Conservation (phyloP, 2,797 vertebrate species). For the Taenioides sp. region DNA sequence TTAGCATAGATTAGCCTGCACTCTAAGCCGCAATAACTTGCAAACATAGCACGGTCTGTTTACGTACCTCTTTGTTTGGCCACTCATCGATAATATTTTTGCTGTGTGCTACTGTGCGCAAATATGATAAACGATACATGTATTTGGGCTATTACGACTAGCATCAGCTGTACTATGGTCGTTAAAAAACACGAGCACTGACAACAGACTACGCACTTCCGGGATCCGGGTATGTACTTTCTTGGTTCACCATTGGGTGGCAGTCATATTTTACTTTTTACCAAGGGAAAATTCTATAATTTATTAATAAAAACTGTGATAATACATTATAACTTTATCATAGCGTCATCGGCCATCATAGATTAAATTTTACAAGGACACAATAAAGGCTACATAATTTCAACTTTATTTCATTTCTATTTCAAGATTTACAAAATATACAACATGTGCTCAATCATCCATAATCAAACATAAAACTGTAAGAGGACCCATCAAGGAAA, state of each 20-base stretch:
- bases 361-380: slow-evolving; percentile 32
- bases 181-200: neutral
- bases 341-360: too few relatives aligned
- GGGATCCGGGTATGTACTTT: slow-evolving; percentile 20
- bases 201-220: slow-evolving; percentile 50
- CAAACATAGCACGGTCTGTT: too few relatives aligned
- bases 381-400: slow-evolving; percentile 62
- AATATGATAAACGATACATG: neutral
- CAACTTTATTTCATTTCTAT: slow-evolving; percentile 77
- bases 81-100: slow-evolving; percentile 39
- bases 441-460: slow-evolving; percentile 71
- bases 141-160: neutral
- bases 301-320: too few relatives aligned
- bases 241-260: slow-evolving; percentile 46
- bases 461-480: slow-evolving; percentile 68
- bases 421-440: slow-evolving; percentile 82
- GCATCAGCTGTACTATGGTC: neutral
- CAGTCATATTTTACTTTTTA: neutral
- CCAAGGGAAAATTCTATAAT: too few relatives aligned
- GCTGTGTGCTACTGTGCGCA: slow-evolving; percentile 15
- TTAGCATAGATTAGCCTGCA: neutral
- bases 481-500: slow-evolving; percentile 62
- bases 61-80: slow-evolving; percentile 54
- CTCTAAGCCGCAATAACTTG: neutral
- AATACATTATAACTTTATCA: too few relatives aligned